Percentiles rank a stretch among this genome's conserved stretches.
phyloP scores from a whole-genome alignment of 2,113 vertebrate species.

The Pandion haliaetus region DNA sequence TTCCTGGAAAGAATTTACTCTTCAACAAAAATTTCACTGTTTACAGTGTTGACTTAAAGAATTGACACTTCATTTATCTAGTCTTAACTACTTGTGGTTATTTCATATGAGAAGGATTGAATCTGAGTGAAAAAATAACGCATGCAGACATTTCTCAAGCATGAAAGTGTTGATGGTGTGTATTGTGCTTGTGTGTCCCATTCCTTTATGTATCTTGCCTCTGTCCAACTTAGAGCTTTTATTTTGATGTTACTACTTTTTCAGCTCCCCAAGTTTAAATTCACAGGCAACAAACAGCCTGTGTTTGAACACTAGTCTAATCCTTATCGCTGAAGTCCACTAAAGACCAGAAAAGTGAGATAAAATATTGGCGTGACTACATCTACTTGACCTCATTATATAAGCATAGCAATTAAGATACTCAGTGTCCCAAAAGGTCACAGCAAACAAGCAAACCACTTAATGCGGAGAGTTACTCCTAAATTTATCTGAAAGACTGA shows the following conservation, averaged over 20 bases:
- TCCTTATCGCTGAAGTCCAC: not conserved
- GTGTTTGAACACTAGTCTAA: constrained; percentile 3
- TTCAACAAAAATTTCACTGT: not conserved
- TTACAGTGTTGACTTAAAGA: not conserved
- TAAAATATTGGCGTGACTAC: not conserved
- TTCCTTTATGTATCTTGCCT: not conserved
- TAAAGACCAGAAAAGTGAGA: not conserved
- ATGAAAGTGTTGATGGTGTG: constrained; percentile 20
- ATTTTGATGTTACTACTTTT: not conserved
- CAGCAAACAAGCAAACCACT: not conserved
- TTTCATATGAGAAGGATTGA: not conserved
- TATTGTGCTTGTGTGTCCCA: not conserved
- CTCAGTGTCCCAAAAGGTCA: constrained; percentile 16
- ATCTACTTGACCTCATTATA: constrained; percentile 32
- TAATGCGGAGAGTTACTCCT: not conserved
- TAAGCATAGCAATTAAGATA: not conserved
- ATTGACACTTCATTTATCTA: not conserved
- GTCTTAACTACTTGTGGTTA: not conserved
- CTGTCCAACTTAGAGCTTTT: not conserved
- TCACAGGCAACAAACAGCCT: not conserved
- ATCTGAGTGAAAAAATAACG: not conserved
- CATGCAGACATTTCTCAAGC: not conserved
- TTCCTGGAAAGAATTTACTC: not conserved
- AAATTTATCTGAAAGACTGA: constrained; percentile 38
- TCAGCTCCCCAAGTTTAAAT: not conserved